Evolutionary conservation across 2,797 vertebrate genomes (phyloP), one percentile per base, ranked within the genome.

Genomic region (Phylloscopus collybita): DNA sequence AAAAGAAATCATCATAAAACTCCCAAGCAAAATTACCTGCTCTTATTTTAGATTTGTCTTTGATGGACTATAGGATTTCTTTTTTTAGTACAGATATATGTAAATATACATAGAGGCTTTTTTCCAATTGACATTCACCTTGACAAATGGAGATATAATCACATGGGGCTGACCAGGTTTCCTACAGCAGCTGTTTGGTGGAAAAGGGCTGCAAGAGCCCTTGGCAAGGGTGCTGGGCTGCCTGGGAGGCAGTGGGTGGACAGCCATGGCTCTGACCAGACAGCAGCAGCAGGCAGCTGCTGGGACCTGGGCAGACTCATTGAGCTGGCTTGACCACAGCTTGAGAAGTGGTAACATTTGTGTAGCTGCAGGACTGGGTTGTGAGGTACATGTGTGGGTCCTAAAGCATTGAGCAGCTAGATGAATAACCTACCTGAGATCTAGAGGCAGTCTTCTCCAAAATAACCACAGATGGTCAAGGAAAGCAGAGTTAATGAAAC

Each of bases 1-100:
- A 97, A 84, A 97, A 97, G 92, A 96, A 96, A 97, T 97, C 91
- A 94, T 92, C 84, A 15, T 47, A 90, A 97, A 96, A 95, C 79
- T 95, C 95, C 96, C 91, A 94, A 80, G 86, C 44, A 93, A 97
- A 96, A 95, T 64, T 88, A 94, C 93, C 80, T 93, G 83, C 11
- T 90, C 83, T 64, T 94, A 80, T 92, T 93, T 82, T 66, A 88
- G 64, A 83, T 94, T 94, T 95, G 60, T 90, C 50, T 87, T 89
- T 88, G 90, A 94, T 3, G 38, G 67, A 44, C 3, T 3, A 76
- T 59, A 74, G 29, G 2, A 1, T 0, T 5, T 42, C 62, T 60
- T 61, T 57, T 79, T 70, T 57, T 14, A 23, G 32, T 32, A 38
- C 22, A 44, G 25, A 32, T 32, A 34, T 7, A 32, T 9, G 5